phyloP scores from a whole-genome alignment of 2,797 vertebrate genomes.

The Lagodon rhomboides region DNA sequence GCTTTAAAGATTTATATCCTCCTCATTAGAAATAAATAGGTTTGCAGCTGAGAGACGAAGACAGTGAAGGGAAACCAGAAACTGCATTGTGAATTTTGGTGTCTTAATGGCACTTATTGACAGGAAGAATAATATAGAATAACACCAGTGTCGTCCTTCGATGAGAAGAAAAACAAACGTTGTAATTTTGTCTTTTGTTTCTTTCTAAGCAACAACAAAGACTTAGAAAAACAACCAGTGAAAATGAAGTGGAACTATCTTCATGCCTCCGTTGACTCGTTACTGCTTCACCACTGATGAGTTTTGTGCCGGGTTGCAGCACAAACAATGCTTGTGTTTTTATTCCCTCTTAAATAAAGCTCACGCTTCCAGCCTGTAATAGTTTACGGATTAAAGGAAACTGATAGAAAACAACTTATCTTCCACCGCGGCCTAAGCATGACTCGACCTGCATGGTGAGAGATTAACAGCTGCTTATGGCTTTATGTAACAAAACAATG shows the following conservation, averaged over 20 bases:
- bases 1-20: not conserved
- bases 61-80: not conserved
- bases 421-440: slow-evolving; percentile 29
- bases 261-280: not conserved
- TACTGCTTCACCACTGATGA: not conserved
- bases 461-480: slow-evolving; percentile 69
- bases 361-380: slow-evolving; percentile 37
- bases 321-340: slow-evolving; percentile 26
- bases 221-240: not conserved
- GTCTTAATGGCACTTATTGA: not conserved
- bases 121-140: not conserved
- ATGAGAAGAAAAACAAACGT: too few relatives aligned
- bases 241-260: not conserved
- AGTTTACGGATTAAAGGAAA: slow-evolving; percentile 60
- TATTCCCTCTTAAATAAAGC: slow-evolving; percentile 9
- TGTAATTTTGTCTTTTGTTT: not conserved
- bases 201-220: not conserved
- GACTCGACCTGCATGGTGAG: slow-evolving; percentile 40
- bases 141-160: not conserved
- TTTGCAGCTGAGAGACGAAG: too few relatives aligned
- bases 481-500: slow-evolving; percentile 64
- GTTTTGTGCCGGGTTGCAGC: not conserved
- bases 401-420: slow-evolving; percentile 53
- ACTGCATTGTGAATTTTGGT: not conserved
- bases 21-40: not conserved